Evolutionary conservation across 1,140 invertebrate species (phyloP).

Genomic region (Mercenaria mercenaria): DNA sequence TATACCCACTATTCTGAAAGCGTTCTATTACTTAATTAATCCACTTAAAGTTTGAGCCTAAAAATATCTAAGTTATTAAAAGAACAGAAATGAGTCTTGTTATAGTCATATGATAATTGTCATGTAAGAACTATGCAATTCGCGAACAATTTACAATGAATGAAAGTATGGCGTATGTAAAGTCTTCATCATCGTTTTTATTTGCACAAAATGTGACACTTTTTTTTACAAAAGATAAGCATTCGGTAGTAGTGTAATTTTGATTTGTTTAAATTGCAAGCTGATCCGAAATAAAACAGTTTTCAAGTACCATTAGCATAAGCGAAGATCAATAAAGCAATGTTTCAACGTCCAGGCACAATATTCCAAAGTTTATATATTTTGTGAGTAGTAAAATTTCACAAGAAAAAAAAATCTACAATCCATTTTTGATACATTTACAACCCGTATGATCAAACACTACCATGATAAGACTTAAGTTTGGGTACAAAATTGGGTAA

Average conservation of each 20-base stretch:
- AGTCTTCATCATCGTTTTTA: too few species aligned
- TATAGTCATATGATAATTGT: too few species aligned
- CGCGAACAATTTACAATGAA: too few species aligned
- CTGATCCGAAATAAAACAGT: slow-evolving; percentile 25
- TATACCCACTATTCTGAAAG: neutral
- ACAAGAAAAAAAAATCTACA: neutral
- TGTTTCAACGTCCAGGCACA: neutral
- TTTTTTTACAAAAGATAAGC: slow-evolving; percentile 16
- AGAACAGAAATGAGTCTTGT: too few species aligned
- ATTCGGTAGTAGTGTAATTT: slow-evolving; percentile 30
- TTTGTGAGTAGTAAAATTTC: neutral
- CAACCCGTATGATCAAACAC: neutral
- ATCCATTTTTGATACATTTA: neutral
- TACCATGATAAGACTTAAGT: neutral
- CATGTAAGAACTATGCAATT: too few species aligned
- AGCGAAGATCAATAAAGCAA: neutral
- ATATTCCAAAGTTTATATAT: neutral
- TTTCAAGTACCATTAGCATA: slow-evolving; percentile 2
- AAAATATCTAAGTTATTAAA: too few species aligned
- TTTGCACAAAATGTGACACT: neutral
- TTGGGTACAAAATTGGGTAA: slow-evolving; percentile 31
- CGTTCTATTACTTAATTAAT: too few species aligned
- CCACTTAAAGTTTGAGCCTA: too few species aligned
- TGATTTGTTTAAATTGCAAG: slow-evolving; percentile 37
- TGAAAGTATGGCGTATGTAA: too few species aligned